A percentile compares a stretch with the other conserved stretches of the same genome.
Conservation (phyloP, 2,113 vertebrate genomes). For the Notarius lentiginosus region DNA sequence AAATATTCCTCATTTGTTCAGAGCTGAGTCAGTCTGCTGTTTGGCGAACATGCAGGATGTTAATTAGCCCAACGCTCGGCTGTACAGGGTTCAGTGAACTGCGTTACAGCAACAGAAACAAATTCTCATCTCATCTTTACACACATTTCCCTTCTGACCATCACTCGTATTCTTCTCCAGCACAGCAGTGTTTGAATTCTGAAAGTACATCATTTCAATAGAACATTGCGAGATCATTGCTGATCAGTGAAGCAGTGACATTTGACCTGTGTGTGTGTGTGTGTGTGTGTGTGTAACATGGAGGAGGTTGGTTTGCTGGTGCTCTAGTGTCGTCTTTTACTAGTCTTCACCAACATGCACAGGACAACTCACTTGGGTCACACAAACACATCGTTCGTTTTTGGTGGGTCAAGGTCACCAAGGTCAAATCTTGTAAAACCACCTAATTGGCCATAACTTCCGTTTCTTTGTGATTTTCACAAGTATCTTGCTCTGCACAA, state of each 20-base stretch:
- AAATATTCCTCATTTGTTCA: not conserved
- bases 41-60: not conserved
- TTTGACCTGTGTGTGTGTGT: not conserved
- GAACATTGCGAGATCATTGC: not conserved
- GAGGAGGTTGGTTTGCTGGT: not conserved
- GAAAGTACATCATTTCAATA: not conserved
- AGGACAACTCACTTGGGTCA: too few species aligned
- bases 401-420: too few species aligned
- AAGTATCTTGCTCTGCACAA: too few species aligned
- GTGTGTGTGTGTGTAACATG: constrained; percentile 20
- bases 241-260: not conserved
- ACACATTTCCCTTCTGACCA: not conserved
- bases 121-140: not conserved
- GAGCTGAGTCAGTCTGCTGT: not conserved
- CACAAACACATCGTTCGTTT: too few species aligned
- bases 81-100: not conserved
- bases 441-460: too few species aligned
- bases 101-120: not conserved
- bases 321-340: too few species aligned
- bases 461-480: too few species aligned
- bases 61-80: not conserved
- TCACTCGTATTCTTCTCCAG: not conserved
- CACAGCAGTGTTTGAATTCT: not conserved
- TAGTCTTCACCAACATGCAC: too few species aligned
- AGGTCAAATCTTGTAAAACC: too few species aligned